Conservation (phyloP, 2,797 vertebrate species). For the Ptychadena robeensis region DNA sequence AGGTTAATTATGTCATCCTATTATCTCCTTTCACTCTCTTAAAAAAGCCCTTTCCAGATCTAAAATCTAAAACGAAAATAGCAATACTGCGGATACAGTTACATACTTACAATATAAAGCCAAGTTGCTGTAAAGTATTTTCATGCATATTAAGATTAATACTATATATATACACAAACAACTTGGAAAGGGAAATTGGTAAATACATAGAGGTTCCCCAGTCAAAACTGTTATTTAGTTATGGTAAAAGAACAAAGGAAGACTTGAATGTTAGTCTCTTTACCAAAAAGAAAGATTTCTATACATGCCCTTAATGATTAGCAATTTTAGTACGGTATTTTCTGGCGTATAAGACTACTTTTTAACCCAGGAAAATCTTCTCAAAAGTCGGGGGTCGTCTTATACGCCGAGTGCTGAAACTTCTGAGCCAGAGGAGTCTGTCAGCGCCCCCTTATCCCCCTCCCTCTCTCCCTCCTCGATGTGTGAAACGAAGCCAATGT, state of each 20-base stretch:
- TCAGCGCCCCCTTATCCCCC: too few relatives aligned
- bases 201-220: neutral
- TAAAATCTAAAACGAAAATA: neutral
- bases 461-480: too few relatives aligned
- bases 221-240: neutral
- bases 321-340: neutral
- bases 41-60: neutral
- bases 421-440: too few relatives aligned
- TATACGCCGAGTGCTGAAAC: too few relatives aligned
- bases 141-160: neutral
- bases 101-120: neutral
- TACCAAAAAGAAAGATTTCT: neutral
- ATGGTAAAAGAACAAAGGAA: neutral
- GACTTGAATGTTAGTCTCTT: neutral
- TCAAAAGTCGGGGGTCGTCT: too few relatives aligned
- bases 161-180: too few relatives aligned
- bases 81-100: neutral
- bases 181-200: neutral
- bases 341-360: too few relatives aligned
- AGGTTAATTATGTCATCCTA: neutral
- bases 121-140: neutral
- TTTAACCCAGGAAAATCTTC: too few relatives aligned
- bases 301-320: neutral
- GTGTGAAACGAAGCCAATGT: too few relatives aligned
- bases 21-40: neutral